Conservation (phyloP, 2,113 vertebrate genomes). For the Ariopsis seemanni region DNA sequence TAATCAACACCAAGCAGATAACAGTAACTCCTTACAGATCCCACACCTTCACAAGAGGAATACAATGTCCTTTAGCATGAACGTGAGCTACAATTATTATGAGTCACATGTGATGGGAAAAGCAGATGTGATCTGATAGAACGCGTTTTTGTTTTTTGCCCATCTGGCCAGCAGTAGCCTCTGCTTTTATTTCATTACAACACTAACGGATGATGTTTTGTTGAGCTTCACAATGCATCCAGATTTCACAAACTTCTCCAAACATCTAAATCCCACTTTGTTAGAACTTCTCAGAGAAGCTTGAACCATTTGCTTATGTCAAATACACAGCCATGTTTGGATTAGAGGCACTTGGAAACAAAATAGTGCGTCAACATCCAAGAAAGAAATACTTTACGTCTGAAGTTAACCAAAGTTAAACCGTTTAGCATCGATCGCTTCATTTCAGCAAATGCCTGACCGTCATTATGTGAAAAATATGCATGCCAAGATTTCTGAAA, state of each 20-base stretch:
- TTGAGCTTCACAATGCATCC: conserved; percentile 5
- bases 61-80: background rate
- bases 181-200: background rate
- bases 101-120: background rate
- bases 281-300: background rate
- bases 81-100: background rate
- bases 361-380: background rate
- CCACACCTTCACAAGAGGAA: background rate
- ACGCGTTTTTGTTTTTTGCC: too few relatives aligned
- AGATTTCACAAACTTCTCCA: conserved; percentile 9
- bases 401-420: background rate
- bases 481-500: too few relatives aligned
- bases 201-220: conserved; percentile 15
- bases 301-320: background rate
- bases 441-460: background rate
- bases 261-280: background rate
- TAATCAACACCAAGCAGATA: background rate
- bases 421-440: background rate
- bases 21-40: background rate
- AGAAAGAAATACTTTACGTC: background rate
- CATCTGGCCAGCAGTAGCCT: background rate
- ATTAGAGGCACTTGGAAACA: background rate
- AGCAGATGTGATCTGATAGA: background rate
- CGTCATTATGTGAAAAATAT: background rate
- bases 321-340: background rate